Conservation (phyloP, 2,113 vertebrate genomes). For the Neolamprologus devosi region DNA sequence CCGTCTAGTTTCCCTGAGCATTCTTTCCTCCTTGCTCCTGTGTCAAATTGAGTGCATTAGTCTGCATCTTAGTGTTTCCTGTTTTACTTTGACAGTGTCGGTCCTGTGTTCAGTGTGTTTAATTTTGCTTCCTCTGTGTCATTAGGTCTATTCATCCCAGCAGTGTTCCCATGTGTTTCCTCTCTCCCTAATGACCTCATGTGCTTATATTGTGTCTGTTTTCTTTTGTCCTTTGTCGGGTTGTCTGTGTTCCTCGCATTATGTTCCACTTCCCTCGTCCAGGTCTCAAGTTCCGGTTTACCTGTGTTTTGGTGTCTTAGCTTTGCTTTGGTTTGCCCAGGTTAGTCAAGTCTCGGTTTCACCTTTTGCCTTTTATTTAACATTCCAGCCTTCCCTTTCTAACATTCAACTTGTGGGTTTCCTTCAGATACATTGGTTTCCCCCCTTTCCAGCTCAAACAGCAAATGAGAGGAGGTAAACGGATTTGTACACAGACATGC, state of each 20-base stretch:
- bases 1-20: not conserved
- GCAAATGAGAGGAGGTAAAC: not conserved
- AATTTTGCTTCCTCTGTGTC: not conserved
- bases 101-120: not conserved
- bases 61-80: not conserved
- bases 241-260: not conserved
- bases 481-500: not conserved
- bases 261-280: fast-evolving
- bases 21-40: not conserved
- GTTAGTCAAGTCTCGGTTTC: not conserved
- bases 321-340: fast-evolving
- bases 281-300: fast-evolving
- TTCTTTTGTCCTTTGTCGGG: not conserved
- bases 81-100: not conserved
- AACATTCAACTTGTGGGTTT: fast-evolving
- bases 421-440: not conserved
- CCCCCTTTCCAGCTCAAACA: fast-evolving
- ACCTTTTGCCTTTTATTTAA: not conserved
- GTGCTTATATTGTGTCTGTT: not conserved
- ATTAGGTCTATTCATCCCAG: not conserved
- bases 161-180: not conserved
- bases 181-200: not conserved
- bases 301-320: not conserved
- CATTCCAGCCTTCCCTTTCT: not conserved
- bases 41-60: not conserved